Conservation (phyloP, 2,113 vertebrate species). For the Pygoscelis adeliae region DNA sequence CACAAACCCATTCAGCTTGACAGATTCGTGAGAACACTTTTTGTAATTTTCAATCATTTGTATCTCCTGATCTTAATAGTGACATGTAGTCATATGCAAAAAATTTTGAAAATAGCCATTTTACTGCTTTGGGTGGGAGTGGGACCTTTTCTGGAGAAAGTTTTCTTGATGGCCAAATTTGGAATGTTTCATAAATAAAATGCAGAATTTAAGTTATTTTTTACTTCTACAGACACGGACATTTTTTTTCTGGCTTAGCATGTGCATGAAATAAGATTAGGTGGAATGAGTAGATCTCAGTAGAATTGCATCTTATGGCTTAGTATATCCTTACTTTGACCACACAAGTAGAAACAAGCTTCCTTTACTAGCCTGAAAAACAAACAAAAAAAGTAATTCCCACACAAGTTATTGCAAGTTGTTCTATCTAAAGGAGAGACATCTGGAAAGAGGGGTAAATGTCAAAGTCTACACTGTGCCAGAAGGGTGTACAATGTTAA, state of each 20-base stretch:
- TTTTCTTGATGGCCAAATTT: background rate
- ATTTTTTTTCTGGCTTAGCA: background rate
- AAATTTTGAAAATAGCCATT: background rate
- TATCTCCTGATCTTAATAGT: background rate
- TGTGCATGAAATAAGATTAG: background rate
- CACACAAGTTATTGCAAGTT: background rate
- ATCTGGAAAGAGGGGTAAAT: background rate
- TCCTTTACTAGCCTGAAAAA: background rate
- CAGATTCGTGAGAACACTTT: conserved; percentile 1
- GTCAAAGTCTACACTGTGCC: background rate
- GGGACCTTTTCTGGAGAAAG: background rate
- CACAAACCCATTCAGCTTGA: conserved; percentile 26
- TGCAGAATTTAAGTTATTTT: background rate
- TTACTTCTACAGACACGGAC: background rate
- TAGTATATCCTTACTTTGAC: background rate
- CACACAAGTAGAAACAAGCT: background rate
- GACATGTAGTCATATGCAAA: background rate
- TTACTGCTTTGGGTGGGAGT: background rate
- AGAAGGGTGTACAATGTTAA: background rate
- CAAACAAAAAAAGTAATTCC: background rate
- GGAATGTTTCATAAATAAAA: background rate
- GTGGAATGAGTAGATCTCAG: background rate
- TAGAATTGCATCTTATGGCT: background rate
- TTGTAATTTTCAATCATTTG: background rate
- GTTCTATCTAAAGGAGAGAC: background rate